phyloP scores from a whole-genome alignment of 2,113 vertebrate genomes.

The Rhinopomastus cyanomelas region DNA sequence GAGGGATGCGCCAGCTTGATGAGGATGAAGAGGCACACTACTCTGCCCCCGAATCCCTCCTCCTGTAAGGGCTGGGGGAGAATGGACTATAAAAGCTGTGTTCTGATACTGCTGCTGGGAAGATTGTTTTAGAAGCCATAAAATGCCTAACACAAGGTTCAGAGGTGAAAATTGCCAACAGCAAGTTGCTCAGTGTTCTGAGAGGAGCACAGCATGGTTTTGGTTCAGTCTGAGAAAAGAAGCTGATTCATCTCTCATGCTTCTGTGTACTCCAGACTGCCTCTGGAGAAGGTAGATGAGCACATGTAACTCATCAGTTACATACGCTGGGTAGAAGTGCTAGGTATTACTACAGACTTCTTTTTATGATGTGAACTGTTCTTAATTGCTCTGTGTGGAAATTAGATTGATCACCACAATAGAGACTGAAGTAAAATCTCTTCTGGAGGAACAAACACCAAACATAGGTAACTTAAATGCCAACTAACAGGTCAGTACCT shows the following conservation, averaged over 20 bases:
- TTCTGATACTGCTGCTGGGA: background rate
- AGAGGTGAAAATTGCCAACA: background rate
- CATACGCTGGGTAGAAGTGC: background rate
- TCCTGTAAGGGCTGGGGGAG: background rate
- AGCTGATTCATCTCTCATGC: background rate
- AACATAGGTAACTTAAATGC: background rate
- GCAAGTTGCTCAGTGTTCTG: background rate
- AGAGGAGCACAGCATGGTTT: background rate
- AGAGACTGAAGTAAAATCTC: background rate
- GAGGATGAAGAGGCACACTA: background rate
- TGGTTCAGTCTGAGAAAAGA: background rate
- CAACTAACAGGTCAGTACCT: background rate
- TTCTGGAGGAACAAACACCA: background rate
- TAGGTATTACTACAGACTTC: background rate
- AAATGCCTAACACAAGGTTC: background rate
- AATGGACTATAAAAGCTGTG: background rate
- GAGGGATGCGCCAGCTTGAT: background rate
- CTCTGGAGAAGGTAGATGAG: background rate
- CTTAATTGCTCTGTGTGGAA: background rate
- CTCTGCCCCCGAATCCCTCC: background rate
- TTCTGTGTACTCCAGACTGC: background rate
- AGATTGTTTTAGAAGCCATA: background rate
- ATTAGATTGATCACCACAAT: background rate
- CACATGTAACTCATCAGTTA: background rate
- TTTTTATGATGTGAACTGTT: background rate